Conservation (phyloP, 2,888 invertebrate genomes). For the Tetragonula carbonaria region DNA sequence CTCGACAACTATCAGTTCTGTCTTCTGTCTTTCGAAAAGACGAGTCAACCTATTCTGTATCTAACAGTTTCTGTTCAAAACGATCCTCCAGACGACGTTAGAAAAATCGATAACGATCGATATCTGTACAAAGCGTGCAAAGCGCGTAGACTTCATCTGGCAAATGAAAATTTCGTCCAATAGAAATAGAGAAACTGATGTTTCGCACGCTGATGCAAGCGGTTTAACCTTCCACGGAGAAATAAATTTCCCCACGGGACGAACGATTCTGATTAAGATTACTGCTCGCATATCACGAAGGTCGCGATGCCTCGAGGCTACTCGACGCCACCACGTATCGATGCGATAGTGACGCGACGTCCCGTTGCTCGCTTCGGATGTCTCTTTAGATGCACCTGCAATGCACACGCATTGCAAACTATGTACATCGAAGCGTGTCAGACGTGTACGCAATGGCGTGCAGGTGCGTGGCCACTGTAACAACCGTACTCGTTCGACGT, state of each 20-base stretch:
- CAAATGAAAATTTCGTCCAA: conserved; percentile 7
- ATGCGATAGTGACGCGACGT: conserved; percentile 25
- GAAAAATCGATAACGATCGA: too few relatives aligned
- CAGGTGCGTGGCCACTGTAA: conserved; percentile 51
- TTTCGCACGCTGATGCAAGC: conserved; percentile 30
- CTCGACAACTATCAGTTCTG: too few relatives aligned
- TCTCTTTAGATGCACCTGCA: conserved; percentile 55
- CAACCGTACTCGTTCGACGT: conserved; percentile 22
- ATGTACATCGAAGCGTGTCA: conserved; percentile 59
- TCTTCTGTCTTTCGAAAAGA: too few relatives aligned
- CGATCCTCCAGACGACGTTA: too few relatives aligned
- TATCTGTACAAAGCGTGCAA: too few relatives aligned
- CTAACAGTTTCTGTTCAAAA: too few relatives aligned
- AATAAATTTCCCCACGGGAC: conserved; percentile 46
- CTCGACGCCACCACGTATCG: background rate
- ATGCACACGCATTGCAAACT: conserved; percentile 39
- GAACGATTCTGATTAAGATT: conserved; percentile 48
- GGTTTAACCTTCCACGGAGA: conserved; percentile 33
- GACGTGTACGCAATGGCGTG: conserved; percentile 59
- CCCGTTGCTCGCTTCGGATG: conserved; percentile 27
- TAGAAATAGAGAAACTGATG: conserved; percentile 14
- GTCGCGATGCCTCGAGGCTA: conserved; percentile 32
- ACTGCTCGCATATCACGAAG: conserved; percentile 53
- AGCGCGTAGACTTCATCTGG: background rate
- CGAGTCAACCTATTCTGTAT: too few relatives aligned